Evolutionary conservation across 2,113 vertebrate species (phyloP), one percentile per base, ranked within the genome.

Genomic region (Tautogolabrus adspersus): DNA sequence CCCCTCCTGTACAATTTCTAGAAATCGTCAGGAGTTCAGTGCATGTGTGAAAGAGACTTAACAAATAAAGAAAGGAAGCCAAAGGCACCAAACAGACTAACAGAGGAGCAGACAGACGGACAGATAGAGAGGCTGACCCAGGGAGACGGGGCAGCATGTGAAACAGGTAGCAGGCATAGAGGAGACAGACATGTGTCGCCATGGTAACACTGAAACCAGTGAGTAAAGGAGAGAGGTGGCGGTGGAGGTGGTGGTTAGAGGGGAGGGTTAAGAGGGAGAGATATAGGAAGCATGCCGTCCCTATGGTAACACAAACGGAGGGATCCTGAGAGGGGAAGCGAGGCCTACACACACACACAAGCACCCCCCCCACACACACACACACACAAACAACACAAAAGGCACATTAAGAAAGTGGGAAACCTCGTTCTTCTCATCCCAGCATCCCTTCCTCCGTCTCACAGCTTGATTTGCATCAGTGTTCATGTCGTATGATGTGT

Each of bases 271-370:
- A 46, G 72, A 60, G 37, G 79, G 69, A 73, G 68, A 51, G 40
- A 61, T 85, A 76, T 74, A 86, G 75, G 79, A 82, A 89, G 86
- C 94, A 93, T 94, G 93, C 87, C 69, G 75, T 95, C 77, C 81
- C 92, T 92, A 93, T 94, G 93, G 93, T 91, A 94, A 94, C 92
- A 58, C 90, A 86, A 91, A 89, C 57, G 57, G 66, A 87, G 90
- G 84, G 91, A 91, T 93, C 75, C 88, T 85, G 80, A 81, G 79
- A 90, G 91, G 88, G 78, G 87, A 76, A 70, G 83, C 49, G 56
- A 81, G 72, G 77, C 78, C 49, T 15, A 72, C 62, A 76, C 71
- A 57, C 59, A 65, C 49, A 51, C 66, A 75, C 77, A 62, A 78
- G 75, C 30, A 63, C 49, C n/a, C n/a, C n/a, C n/a, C n/a, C 54